Base-by-base conservation (phyloP, 2,113 vertebrate genomes). In the Dascyllus trimaculatus region DNA sequence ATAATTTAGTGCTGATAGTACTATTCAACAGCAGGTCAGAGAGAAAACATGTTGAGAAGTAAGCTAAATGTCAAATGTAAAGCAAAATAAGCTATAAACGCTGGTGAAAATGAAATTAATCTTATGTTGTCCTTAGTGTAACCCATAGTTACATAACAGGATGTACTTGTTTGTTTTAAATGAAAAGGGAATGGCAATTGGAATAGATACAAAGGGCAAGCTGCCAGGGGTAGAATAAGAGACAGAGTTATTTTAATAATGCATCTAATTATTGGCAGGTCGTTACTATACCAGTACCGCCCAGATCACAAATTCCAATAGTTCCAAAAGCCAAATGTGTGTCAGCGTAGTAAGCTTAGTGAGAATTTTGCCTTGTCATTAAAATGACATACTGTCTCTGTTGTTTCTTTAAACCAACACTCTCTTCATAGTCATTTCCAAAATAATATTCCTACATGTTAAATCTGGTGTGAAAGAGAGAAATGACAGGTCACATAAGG, bases 401-500 rank as follows among this genome's bases (percentile, higher is more conserved):
- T 56, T 29, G 15, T 24, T 32, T 66, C 8, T 38, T 11, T 54
- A 38, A 35, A 0, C 3, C 3, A 10, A 62, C 0, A 40, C 11
- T 61, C 25, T 22, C 35, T 54, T 46, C 5, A 10, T 11, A 17
- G 58, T 38, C 8, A 17, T 38, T 66, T 54, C 17, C 53, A 25
- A 53, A 73, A 9, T 21, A 38, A 38, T 38, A 43, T 43, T 43
- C 11, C 40, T 40, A 19, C 5, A 24, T 11, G 40, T 4, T 46
- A 46, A 60, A 67, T 17, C 61, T 66, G 19, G 18, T 29, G 17
- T 32, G 21, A 58, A 40, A 40, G 38, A 40, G 18, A 68, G 48
- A 25, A 61, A 46, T 53, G 43, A 24, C 25, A 60, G 24, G 14
- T 54, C 11, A 60, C 7, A 4, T 15, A 32, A 53, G 19, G 48